Evolutionary conservation across 1,140 invertebrate genomes (phyloP).

Genomic region (Branchinecta lindahli): DNA sequence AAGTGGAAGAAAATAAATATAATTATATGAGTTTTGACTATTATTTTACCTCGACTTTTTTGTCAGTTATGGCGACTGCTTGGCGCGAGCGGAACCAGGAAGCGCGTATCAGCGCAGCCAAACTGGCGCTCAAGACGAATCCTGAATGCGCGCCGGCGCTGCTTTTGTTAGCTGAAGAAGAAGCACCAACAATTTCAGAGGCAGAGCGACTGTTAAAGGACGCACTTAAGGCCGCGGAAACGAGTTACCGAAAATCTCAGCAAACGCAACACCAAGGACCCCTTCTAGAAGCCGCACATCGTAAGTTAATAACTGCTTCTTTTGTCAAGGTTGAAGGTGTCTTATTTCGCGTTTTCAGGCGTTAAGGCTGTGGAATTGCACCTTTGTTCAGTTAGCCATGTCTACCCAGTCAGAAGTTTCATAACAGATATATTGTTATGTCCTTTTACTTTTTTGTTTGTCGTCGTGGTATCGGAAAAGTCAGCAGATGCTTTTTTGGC

Average conservation of each 20-base stretch:
- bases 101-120: slow-evolving; percentile 77
- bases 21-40: slow-evolving; percentile 71
- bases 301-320: slow-evolving; percentile 34
- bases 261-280: slow-evolving; percentile 57
- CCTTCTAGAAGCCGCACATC: slow-evolving; percentile 57
- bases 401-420: no score
- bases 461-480: no score
- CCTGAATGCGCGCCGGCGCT: slow-evolving; percentile 88
- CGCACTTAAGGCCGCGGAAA: slow-evolving; percentile 72
- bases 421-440: no score
- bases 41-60: slow-evolving; percentile 21
- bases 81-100: slow-evolving; percentile 90
- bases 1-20: no score
- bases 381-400: slow-evolving; percentile 1
- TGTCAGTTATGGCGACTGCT: slow-evolving; percentile 81
- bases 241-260: slow-evolving; percentile 66
- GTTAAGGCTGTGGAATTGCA: slow-evolving; percentile 10
- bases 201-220: slow-evolving; percentile 73
- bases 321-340: slow-evolving; percentile 15
- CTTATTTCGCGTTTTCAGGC: slow-evolving; percentile 14
- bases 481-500: no score
- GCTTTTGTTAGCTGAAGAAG: slow-evolving; percentile 90
- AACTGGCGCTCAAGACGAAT: slow-evolving; percentile 76
- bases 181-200: slow-evolving; percentile 77
- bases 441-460: no score